phyloP scores from a whole-genome alignment of 1,140 invertebrate species.

The Halyomorpha halys region DNA sequence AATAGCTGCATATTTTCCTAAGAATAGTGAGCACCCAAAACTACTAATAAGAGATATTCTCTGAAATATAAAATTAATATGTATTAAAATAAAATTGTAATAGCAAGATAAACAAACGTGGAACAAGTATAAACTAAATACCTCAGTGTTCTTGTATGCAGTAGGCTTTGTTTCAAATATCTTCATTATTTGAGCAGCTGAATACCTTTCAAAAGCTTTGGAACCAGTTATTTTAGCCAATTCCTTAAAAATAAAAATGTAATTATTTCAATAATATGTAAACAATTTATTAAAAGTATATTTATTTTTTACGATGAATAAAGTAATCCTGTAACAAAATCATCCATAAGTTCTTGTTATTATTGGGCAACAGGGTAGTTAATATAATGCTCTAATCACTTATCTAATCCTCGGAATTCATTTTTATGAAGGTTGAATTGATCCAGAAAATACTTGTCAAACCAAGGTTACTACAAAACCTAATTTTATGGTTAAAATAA shows the following conservation, averaged over 20 bases:
- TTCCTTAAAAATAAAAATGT: conserved; percentile 42
- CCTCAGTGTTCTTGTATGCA: conserved; percentile 71
- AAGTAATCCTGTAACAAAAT: no score
- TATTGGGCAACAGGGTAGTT: no score
- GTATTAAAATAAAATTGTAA: not conserved
- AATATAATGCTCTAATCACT: no score
- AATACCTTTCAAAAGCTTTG: conserved; percentile 86
- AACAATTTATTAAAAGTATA: no score
- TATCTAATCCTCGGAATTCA: no score
- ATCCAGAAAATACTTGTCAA: no score
- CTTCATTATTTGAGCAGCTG: conserved; percentile 86
- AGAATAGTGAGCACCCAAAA: conserved; percentile 76
- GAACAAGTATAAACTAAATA: conserved; percentile 32
- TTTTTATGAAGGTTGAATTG: no score
- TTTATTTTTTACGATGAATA: no score
- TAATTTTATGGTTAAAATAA: no score
- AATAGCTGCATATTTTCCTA: conserved; percentile 83
- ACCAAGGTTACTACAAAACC: no score
- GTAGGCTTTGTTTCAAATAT: conserved; percentile 59
- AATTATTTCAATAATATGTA: no score
- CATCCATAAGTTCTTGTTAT: no score
- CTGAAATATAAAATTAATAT: conserved; percentile 39
- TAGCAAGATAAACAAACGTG: not conserved
- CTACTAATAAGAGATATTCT: conserved; percentile 88
- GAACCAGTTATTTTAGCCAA: conserved; percentile 84